Base-by-base conservation (phyloP, 2,797 vertebrate species). In the Enteromius fasciolatus region DNA sequence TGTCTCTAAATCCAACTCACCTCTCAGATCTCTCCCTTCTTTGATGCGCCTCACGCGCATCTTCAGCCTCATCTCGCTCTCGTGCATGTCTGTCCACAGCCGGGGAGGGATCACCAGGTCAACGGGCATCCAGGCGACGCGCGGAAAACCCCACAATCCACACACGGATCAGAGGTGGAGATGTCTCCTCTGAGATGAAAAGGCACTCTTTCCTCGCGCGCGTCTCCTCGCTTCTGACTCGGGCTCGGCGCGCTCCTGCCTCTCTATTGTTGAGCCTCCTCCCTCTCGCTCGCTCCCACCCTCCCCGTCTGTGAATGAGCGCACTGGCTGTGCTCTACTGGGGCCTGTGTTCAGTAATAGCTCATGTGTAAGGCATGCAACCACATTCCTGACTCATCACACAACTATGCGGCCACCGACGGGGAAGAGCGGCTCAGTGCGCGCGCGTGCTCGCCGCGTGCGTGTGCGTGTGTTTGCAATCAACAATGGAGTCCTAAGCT, bases 341-440 rank as follows among this genome's bases (percentile, higher is more conserved):
- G 89, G 93, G 93, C 93, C 92, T 93, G 93, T 84, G 84, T 92
- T 94, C 94, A 92, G 93, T 95, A 95, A 95, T 96, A 95, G 95
- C 95, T 96, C 95, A 97, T 94, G 95, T 96, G 94, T 95, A 93
- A 96, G 95, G 96, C 96, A 96, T 95, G 96, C 94, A 94, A 94
- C 95, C 95, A 91, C 96, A 97, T 96, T 97, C 96, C 96, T 96
- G 96, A 96, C 94, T 97, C 96, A 97, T 93, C 94, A 94, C 95
- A 91, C 94, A 97, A 96, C 94, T 95, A 96, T 95, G 95, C 88
- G 87, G 93, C 90, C 92, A 93, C 93, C 90, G 94, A 90, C 90
- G 93, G 91, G 78, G 75, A 87, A 85, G 86, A 39, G 82, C 83
- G 39, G 77, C 84, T 85, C 81, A 17, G 69, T 17, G 46, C 4